Evolutionary conservation across 2,888 invertebrate genomes (phyloP).

Genomic region (Notocelia uddmanniana): DNA sequence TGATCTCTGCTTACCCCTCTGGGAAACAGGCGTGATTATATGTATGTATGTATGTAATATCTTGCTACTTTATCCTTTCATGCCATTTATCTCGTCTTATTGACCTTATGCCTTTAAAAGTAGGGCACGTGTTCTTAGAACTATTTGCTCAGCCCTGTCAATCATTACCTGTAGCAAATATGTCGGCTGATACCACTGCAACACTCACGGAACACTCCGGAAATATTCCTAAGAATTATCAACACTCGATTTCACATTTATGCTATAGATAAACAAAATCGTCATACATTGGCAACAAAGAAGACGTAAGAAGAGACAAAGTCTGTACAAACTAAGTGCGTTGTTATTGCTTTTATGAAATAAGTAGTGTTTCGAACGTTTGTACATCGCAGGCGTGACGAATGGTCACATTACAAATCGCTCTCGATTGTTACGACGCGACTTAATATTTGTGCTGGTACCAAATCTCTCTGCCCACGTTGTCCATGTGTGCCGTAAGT

Average conservation of each 20-base stretch:
- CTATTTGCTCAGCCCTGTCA: no score
- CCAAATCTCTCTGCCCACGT: constrained; percentile 77
- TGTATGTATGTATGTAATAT: no score
- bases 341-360: constrained; percentile 1
- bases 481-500: constrained; percentile 69
- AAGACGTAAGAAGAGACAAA: not conserved
- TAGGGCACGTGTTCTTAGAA: no score
- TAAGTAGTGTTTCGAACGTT: constrained; percentile 48
- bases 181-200: not conserved
- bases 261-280: constrained; percentile 25
- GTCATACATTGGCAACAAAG: constrained; percentile 21
- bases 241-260: constrained; percentile 20
- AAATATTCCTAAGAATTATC: constrained; percentile 7
- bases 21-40: no score
- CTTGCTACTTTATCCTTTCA: no score
- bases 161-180: no score
- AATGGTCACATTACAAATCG: constrained; percentile 70
- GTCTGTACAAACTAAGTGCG: constrained; percentile 13
- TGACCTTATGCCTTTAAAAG: no score
- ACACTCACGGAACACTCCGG: not conserved
- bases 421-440: constrained; percentile 72
- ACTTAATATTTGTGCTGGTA: constrained; percentile 68
- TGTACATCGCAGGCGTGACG: constrained; percentile 60
- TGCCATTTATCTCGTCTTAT: no score
- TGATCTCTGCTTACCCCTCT: no score